These are phyloP conservation scores for Mesitornis unicolor DNA, from an alignment of 2,113 vertebrate genomes.

Conservation along the genomic window DNA sequence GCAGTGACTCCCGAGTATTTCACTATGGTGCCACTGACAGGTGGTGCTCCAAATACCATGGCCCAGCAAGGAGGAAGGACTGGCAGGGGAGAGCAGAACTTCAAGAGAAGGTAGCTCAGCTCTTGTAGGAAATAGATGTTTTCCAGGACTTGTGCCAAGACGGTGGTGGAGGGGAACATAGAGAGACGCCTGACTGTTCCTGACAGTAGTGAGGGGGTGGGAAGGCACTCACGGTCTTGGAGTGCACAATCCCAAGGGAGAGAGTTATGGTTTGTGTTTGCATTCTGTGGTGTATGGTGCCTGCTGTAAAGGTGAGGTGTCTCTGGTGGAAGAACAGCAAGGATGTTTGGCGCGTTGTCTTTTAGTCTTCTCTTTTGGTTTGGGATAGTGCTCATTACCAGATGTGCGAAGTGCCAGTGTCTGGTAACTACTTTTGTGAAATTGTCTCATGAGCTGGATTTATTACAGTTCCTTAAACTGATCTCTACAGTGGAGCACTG, in stretches of 20 bases:
- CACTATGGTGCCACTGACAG: not conserved
- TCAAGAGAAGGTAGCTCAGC: not conserved
- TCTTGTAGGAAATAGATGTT: not conserved
- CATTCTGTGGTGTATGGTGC: not conserved
- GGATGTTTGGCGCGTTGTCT: not conserved
- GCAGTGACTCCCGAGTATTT: not conserved
- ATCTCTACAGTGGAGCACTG: not conserved
- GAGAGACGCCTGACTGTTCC: not conserved
- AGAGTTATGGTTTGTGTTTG: fast-evolving
- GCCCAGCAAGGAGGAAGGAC: fast-evolving
- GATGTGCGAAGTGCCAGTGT: fast-evolving
- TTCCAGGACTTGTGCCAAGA: not conserved
- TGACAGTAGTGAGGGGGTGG: not conserved
- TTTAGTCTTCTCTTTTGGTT: not conserved
- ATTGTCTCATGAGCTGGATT: not conserved
- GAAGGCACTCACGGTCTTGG: not conserved
- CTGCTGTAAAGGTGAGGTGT: not conserved
- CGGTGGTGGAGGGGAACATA: fast-evolving
- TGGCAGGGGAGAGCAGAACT: not conserved
- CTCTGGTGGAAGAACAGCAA: not conserved
- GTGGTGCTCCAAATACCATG: not conserved
- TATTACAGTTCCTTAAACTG: not conserved
- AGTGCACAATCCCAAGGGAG: fast-evolving
- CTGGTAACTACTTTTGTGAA: not conserved
- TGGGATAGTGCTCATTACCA: not conserved